phyloP scores from a whole-genome alignment of 2,113 vertebrate genomes.

The Eonycteris spelaea region DNA sequence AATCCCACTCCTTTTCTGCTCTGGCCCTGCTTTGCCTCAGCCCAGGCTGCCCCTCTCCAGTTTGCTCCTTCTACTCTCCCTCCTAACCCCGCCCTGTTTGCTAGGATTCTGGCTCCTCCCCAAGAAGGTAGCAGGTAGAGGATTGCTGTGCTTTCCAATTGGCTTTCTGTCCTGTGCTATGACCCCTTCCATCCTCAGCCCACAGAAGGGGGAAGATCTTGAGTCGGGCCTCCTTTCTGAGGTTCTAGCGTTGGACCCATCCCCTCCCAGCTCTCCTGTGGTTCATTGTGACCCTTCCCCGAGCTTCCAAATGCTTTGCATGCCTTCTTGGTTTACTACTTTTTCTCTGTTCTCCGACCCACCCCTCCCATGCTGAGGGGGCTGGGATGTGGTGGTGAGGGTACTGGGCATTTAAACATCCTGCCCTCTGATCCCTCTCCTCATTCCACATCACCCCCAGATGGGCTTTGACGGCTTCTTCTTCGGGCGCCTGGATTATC shows the following conservation, averaged over 20 bases:
- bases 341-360: not conserved
- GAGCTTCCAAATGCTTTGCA: not conserved
- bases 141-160: not conserved
- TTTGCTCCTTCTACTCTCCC: not conserved
- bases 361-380: not conserved
- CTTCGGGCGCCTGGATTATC: constrained; percentile 92
- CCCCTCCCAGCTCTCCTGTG: fast-evolving
- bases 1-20: not conserved
- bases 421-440: fast-evolving
- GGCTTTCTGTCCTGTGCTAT: not conserved
- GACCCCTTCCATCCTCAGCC: not conserved
- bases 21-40: not conserved
- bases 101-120: not conserved
- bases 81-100: not conserved
- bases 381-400: not conserved
- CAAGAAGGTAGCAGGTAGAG: not conserved
- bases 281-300: not conserved
- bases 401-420: not conserved
- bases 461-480: constrained; percentile 96
- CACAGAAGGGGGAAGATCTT: not conserved
- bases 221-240: not conserved
- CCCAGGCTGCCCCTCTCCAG: not conserved
- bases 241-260: not conserved
- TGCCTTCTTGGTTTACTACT: not conserved
- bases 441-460: constrained; percentile 64